Evolutionary conservation across 2,888 invertebrate genomes (phyloP).

Genomic region (Melolontha melolontha): DNA sequence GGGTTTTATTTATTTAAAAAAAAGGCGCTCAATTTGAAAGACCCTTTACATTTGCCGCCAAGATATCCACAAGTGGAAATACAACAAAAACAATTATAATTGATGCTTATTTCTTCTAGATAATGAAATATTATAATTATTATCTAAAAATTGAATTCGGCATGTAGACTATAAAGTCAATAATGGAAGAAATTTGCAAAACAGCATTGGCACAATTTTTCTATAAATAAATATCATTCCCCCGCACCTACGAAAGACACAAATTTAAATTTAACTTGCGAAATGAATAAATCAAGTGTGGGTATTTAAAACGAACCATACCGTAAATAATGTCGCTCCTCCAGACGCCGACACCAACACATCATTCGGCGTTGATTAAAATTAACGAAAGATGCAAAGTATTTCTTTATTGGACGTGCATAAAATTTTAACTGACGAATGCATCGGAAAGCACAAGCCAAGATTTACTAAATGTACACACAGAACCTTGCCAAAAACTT

Average conservation of each 20-base stretch:
- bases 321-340: constrained; percentile 5
- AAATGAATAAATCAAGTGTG: constrained; percentile 12
- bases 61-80: too few species aligned
- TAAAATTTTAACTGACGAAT: background rate
- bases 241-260: constrained; percentile 10
- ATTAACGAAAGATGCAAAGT: background rate
- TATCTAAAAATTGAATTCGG: too few species aligned
- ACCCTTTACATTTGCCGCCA: too few species aligned
- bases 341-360: background rate
- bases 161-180: too few species aligned
- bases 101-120: too few species aligned
- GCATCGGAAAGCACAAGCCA: background rate
- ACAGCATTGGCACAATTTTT: too few species aligned
- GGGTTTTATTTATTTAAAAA: too few species aligned
- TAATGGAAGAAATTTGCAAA: too few species aligned
- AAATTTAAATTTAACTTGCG: constrained; percentile 6
- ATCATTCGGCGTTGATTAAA: constrained; percentile 10
- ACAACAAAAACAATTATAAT: too few species aligned
- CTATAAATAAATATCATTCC: background rate
- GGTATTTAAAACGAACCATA: background rate
- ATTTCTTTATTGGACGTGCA: too few species aligned
- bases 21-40: too few species aligned
- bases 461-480: background rate
- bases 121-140: too few species aligned
- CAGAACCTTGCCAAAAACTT: constrained; percentile 3